Percentiles rank a stretch among this genome's conserved stretches.
These are phyloP conservation scores for Mareca strepera DNA, from an alignment of 2,797 vertebrate species.

Conservation along the genomic window DNA sequence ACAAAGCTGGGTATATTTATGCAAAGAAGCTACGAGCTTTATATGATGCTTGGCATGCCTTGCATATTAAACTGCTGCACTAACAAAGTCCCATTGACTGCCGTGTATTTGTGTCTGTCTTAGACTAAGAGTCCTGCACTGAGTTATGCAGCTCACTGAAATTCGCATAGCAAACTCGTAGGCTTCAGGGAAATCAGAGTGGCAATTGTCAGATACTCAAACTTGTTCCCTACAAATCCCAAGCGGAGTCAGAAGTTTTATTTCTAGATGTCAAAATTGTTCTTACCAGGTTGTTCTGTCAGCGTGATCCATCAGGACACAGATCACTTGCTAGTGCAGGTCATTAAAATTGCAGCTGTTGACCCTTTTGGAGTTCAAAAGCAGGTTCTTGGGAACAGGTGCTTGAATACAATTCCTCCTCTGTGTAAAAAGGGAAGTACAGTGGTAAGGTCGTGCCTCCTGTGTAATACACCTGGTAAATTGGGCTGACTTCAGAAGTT, in stretches of 20 bases:
- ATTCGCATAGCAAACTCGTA: background rate
- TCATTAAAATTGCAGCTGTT: accelerated
- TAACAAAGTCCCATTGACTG: background rate
- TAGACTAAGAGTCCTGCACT: background rate
- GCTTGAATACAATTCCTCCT: background rate
- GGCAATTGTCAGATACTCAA: background rate
- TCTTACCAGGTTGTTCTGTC: background rate
- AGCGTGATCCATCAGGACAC: background rate
- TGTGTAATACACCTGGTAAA: background rate
- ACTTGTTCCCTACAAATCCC: background rate
- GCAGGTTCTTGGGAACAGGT: background rate
- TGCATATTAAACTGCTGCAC: background rate
- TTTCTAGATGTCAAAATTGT: background rate
- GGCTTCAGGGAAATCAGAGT: background rate
- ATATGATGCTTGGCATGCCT: background rate
- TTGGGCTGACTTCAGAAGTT: background rate
- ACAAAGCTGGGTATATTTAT: background rate
- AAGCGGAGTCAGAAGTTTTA: background rate
- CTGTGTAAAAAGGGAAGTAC: background rate
- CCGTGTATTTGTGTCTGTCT: background rate
- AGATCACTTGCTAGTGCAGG: accelerated
- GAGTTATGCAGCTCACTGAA: background rate
- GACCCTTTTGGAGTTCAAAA: background rate
- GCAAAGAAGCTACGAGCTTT: background rate
- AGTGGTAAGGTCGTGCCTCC: background rate